These are phyloP conservation scores for Morone chrysops DNA, from an alignment of 2,113 vertebrate genomes.

Conservation along the genomic window DNA sequence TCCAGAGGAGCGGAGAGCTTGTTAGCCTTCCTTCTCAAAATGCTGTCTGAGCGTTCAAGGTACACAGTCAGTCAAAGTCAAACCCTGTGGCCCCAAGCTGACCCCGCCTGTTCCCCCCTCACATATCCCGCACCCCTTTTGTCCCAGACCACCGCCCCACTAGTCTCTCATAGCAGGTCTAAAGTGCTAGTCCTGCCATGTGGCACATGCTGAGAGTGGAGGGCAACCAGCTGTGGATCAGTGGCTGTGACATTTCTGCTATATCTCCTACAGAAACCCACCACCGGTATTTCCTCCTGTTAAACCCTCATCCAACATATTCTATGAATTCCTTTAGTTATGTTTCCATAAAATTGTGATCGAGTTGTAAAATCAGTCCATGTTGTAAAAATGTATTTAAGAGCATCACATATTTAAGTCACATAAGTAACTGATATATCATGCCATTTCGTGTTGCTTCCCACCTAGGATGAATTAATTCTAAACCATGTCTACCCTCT, in stretches of 20 bases:
- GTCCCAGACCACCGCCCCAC: constrained; percentile 39
- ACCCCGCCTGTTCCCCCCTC: constrained; percentile 46
- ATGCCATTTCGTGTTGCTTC: background rate
- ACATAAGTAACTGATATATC: background rate
- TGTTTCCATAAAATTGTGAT: background rate
- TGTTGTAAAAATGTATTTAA: background rate
- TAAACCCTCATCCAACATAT: background rate
- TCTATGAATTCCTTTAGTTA: background rate
- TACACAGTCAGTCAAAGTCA: constrained; percentile 72
- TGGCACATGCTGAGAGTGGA: constrained; percentile 49
- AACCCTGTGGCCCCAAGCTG: constrained; percentile 49
- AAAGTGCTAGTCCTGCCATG: constrained; percentile 44
- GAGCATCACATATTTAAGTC: background rate
- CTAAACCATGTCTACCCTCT: background rate
- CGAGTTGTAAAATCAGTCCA: background rate
- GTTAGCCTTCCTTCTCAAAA: constrained; percentile 82
- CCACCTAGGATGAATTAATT: background rate
- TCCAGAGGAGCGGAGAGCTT: constrained; percentile 85
- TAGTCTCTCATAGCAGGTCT: constrained; percentile 35
- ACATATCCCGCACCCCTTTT: background rate
- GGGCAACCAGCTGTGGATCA: constrained; percentile 60
- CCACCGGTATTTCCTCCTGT: constrained; percentile 8
- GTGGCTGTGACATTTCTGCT: constrained; percentile 73
- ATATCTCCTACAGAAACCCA: constrained; percentile 32
- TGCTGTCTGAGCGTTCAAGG: constrained; percentile 84